Percentiles rank a stretch among this genome's conserved stretches.
These are phyloP conservation scores for Parapsyche elsis DNA, from an alignment of 1,140 invertebrate genomes.

Conservation along the genomic window DNA sequence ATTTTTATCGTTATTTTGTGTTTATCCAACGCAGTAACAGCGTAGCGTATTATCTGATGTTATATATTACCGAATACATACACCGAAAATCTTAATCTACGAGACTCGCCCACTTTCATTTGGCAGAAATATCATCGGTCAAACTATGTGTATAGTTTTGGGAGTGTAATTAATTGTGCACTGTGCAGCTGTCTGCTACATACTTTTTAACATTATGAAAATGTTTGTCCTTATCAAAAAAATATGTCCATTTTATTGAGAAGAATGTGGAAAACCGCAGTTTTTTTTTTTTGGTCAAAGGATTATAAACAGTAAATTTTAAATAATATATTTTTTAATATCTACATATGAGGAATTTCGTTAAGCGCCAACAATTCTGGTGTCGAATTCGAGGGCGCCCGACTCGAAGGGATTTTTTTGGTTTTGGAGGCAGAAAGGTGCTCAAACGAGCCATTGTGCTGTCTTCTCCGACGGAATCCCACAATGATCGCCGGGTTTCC, in stretches of 20 bases:
- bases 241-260: not conserved
- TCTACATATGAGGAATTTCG: conserved; percentile 14
- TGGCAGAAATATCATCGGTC: too few relatives aligned
- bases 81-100: too few relatives aligned
- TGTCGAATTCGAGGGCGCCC: not conserved
- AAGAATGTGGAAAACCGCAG: not conserved
- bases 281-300: not conserved
- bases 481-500: conserved; percentile 51
- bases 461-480: conserved; percentile 41
- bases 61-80: too few relatives aligned
- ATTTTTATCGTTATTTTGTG: too few relatives aligned
- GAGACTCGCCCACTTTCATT: too few relatives aligned
- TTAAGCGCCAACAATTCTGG: conserved; percentile 24
- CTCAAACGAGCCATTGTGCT: conserved; percentile 52
- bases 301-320: not conserved
- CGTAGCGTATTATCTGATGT: not conserved
- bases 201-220: too few relatives aligned
- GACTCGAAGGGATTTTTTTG: conserved; percentile 39
- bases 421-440: conserved; percentile 5
- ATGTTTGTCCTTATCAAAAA: too few relatives aligned
- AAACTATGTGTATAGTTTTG: too few relatives aligned
- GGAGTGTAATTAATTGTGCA: too few relatives aligned
- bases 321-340: not conserved
- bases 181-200: too few relatives aligned
- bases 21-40: not conserved